phyloP scores from a whole-genome alignment of 2,888 invertebrate species.

The Sesamia inferens region DNA sequence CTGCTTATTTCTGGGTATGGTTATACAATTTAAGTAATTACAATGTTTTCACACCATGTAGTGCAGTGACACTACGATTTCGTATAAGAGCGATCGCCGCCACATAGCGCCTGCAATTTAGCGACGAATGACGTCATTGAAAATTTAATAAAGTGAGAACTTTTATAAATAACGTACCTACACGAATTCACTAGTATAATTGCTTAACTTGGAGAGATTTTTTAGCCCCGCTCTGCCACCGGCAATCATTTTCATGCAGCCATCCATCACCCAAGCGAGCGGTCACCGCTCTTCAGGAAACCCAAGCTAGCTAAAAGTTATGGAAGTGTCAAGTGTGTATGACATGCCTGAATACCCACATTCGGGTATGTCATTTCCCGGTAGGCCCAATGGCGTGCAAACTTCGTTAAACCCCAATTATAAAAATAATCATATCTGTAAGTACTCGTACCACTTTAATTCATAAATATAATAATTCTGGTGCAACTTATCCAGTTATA shows the following conservation, averaged over 20 bases:
- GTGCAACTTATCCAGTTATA: constrained; percentile 72
- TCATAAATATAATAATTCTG: constrained; percentile 55
- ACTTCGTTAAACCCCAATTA: neutral
- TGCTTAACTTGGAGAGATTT: neutral
- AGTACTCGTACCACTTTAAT: constrained; percentile 51
- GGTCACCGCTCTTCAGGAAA: neutral
- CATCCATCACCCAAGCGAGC: no score
- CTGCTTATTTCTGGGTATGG: neutral
- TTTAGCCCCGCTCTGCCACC: neutral
- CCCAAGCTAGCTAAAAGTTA: neutral
- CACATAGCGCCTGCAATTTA: neutral
- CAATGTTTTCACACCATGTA: constrained; percentile 1
- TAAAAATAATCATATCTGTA: constrained; percentile 36
- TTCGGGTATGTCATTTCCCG: neutral
- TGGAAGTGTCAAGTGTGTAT: no score
- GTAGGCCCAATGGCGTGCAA: neutral
- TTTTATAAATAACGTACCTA: no score
- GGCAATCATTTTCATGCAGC: neutral
- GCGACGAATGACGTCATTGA: neutral
- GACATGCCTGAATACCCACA: no score
- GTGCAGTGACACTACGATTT: neutral
- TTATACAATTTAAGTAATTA: neutral
- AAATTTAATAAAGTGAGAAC: neutral
- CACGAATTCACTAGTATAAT: neutral
- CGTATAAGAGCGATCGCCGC: neutral